Evolutionary conservation across 1,140 invertebrate genomes (phyloP).

Genomic region (Phymastichus coffea): DNA sequence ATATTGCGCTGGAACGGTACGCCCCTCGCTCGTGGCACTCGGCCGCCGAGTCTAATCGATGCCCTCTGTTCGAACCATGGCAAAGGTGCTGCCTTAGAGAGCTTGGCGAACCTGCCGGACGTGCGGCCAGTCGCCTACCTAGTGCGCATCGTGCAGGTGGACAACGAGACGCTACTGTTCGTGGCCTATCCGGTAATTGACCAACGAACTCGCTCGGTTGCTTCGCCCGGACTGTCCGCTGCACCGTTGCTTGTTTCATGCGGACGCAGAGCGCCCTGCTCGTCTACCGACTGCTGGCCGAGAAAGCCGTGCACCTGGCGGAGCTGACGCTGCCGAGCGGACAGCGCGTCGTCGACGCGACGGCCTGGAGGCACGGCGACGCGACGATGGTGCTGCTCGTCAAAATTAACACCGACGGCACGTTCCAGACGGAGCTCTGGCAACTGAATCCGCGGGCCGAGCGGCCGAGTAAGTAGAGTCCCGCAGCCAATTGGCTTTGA

Average conservation of each 20-base stretch:
- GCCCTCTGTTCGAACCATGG: neutral
- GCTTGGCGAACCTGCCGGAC: slow-evolving; percentile 31
- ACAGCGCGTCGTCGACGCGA: neutral
- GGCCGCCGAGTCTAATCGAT: neutral
- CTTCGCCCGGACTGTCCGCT: neutral
- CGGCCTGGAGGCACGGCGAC: neutral
- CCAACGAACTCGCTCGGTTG: too few species aligned
- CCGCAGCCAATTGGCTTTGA: neutral
- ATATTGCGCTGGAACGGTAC: slow-evolving; percentile 40
- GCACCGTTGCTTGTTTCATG: neutral
- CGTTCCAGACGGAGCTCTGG: slow-evolving; percentile 3
- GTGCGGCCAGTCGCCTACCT: slow-evolving; percentile 24
- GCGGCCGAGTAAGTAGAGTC: neutral
- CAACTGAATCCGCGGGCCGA: neutral
- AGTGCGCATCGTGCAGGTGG: slow-evolving; percentile 23
- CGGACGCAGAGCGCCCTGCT: neutral
- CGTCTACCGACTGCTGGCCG: neutral
- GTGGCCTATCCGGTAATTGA: slow-evolving; percentile 8
- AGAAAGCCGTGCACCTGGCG: neutral
- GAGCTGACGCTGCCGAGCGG: neutral
- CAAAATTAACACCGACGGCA: neutral
- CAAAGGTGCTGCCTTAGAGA: slow-evolving; percentile 35
- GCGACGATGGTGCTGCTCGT: slow-evolving; percentile 1
- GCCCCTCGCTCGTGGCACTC: neutral
- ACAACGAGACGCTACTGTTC: slow-evolving; percentile 35